Percentiles rank a stretch among this genome's conserved stretches.
Evolutionary conservation across 1,140 invertebrate genomes (phyloP).

Genomic region (Meloidogyne exigua): DNA sequence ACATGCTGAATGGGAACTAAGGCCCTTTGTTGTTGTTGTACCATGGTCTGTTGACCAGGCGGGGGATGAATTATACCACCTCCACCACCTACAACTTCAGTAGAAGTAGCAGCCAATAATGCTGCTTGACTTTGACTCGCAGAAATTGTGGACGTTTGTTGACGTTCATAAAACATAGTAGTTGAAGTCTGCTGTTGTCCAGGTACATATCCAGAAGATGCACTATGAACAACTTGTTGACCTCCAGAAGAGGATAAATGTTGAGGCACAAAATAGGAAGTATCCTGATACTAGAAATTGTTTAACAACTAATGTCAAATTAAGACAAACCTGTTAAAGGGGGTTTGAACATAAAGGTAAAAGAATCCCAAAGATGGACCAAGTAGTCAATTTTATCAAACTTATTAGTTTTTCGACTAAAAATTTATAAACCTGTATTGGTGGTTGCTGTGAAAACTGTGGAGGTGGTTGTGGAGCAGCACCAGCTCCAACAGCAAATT

Average conservation of each 20-base stretch:
- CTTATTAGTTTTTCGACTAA: too few relatives aligned
- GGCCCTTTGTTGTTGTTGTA: background rate
- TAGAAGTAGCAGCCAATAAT: background rate
- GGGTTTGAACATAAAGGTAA: too few relatives aligned
- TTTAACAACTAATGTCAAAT: too few relatives aligned
- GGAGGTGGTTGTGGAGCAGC: background rate
- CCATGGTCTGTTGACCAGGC: background rate
- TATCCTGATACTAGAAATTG: background rate
- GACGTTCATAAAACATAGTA: background rate
- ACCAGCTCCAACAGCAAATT: slow-evolving; percentile 30
- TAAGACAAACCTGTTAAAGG: too few relatives aligned
- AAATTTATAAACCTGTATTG: slow-evolving; percentile 37
- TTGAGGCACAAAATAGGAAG: slow-evolving; percentile 10
- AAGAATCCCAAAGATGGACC: too few relatives aligned
- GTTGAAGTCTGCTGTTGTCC: background rate
- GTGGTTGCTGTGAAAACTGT: slow-evolving; percentile 40
- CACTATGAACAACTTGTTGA: background rate
- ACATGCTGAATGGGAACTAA: background rate
- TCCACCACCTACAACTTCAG: background rate
- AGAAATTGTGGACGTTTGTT: background rate
- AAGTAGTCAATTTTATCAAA: too few relatives aligned
- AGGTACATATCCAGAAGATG: background rate
- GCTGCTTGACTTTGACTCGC: background rate
- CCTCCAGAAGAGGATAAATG: background rate
- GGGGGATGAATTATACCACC: background rate